Base-by-base conservation (phyloP, 2,888 invertebrate species). In the Oscheius sp. region DNA sequence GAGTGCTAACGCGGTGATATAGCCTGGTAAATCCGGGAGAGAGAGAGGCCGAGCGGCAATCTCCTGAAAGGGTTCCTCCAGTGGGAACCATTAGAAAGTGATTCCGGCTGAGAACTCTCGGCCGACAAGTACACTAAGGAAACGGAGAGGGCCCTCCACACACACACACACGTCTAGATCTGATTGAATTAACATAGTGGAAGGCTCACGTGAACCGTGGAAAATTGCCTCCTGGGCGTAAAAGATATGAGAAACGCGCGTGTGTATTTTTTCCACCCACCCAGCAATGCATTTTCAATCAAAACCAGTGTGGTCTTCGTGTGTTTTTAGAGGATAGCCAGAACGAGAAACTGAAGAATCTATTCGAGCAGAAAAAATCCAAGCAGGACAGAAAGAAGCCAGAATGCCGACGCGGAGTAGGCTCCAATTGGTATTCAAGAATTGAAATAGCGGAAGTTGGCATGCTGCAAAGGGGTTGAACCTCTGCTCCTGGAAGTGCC, bases 371-470 rank as follows among this genome's bases (percentile, higher is more conserved):
- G 42, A 42, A 42, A 42, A 42, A 42, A 42, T 42, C 42, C 42
- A 42, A 7, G 7, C 42, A 21, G 21, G 21, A 21, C 21, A 21
- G 42, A 42, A 42, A 2, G 21, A 42, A 62, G 48, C 48, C 47
- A 42, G n/a, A 48, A 47, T 47, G 63, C 47, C 63, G 42, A 62
- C 35, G 21, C 21, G 21, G 21, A 21, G 62, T 32, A 63, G 63
- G 29, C 53, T 35, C 55, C 53, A 68, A 68, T 68, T 68, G 68
- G 68, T 55, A 68, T 68, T 68, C 68, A 68, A 42, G 53, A 68
- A 66, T 66, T 66, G 53, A 66, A 66, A 50, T 51, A 68, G 68
- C 68, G 68, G 68, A 68, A 68, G 68, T 68, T 55, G 68, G 68
- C 68, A 68, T 68, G 68, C 68, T 53, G 68, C 55, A 55, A 68